Percentiles rank a stretch among this genome's conserved stretches.
phyloP scores from a whole-genome alignment of 2,797 vertebrate genomes.

The Danio kyathit region DNA sequence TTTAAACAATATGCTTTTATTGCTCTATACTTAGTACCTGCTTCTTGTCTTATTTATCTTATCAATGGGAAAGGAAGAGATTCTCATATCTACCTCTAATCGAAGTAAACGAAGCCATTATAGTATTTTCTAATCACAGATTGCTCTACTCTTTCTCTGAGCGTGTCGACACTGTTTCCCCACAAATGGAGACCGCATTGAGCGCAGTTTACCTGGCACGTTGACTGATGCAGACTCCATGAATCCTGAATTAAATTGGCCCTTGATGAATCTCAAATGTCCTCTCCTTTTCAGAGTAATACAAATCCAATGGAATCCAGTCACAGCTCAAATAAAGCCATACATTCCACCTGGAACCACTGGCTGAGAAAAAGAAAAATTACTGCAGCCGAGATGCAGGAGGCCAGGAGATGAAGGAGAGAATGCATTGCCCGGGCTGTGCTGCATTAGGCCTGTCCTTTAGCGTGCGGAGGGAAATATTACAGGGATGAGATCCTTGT shows the following conservation, averaged over 20 bases:
- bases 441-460: constrained; percentile 78
- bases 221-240: constrained; percentile 80
- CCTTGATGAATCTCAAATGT: constrained; percentile 83
- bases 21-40: background rate
- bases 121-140: constrained; percentile 73
- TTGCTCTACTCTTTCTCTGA: constrained; percentile 66
- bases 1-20: background rate
- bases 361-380: constrained; percentile 79
- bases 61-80: constrained; percentile 44
- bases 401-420: constrained; percentile 70
- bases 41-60: constrained; percentile 1
- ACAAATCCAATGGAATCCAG: constrained; percentile 81
- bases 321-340: constrained; percentile 79
- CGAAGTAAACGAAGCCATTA: constrained; percentile 66
- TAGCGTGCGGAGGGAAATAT: constrained; percentile 78
- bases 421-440: constrained; percentile 58
- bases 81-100: constrained; percentile 64
- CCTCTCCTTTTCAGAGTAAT: constrained; percentile 77
- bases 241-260: constrained; percentile 84
- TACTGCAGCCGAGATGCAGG: constrained; percentile 69
- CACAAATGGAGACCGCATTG: constrained; percentile 65
- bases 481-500: constrained; percentile 72
- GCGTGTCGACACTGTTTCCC: constrained; percentile 70
- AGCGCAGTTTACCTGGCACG: constrained; percentile 68
- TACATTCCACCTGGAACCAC: constrained; percentile 74